phyloP scores from a whole-genome alignment of 2,797 vertebrate species.

The Florisuga fusca region DNA sequence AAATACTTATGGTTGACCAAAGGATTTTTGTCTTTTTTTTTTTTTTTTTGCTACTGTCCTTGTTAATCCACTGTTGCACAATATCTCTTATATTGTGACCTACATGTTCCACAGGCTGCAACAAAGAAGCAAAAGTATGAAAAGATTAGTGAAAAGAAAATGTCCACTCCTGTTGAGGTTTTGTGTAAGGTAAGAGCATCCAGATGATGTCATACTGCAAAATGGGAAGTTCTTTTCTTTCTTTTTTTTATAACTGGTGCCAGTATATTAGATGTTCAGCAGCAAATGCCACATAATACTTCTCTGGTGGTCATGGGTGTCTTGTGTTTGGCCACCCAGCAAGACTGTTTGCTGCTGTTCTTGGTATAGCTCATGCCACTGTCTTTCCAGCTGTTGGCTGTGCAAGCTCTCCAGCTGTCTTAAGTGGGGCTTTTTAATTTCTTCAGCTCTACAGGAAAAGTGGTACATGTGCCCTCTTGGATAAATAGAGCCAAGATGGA shows the following conservation, averaged over 20 bases:
- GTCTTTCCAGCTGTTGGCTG: neutral
- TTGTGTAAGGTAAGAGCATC: conserved; percentile 93
- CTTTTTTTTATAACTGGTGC: neutral
- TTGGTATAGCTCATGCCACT: neutral
- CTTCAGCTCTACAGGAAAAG: neutral
- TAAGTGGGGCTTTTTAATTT: neutral
- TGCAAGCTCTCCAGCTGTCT: neutral
- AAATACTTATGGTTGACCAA: conserved; percentile 46
- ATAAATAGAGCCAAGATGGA: neutral
- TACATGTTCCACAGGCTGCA: conserved; percentile 89
- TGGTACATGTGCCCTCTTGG: neutral
- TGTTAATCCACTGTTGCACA: conserved; percentile 73
- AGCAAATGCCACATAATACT: neutral
- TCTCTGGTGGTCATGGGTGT: neutral
- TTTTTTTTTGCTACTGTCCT: conserved; percentile 21
- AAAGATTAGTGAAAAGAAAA: conserved; percentile 99
- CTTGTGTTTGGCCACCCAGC: conserved; percentile 23
- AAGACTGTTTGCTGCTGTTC: neutral
- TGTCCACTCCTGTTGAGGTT: conserved; percentile 99
- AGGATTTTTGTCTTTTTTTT: conserved; percentile 34
- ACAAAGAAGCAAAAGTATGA: conserved; percentile 99
- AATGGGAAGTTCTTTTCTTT: neutral
- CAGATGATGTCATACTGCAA: conserved; percentile 24
- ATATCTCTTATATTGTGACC: conserved; percentile 73
- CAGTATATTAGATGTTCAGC: neutral